Base-by-base conservation (phyloP, 2,797 vertebrate genomes). In the Tadarida brasiliensis region DNA sequence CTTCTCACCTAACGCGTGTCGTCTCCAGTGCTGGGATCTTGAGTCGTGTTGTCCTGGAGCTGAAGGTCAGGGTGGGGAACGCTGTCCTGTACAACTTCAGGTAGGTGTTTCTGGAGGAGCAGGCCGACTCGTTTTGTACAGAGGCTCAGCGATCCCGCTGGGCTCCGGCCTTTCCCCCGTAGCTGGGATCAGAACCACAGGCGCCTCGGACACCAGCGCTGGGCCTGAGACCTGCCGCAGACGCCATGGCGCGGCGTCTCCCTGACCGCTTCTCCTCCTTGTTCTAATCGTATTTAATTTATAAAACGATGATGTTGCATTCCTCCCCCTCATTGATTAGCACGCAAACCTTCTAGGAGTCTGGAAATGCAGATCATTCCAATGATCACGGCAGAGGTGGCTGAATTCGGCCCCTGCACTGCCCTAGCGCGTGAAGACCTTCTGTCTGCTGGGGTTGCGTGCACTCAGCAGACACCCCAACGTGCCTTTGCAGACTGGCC, bases 121-220 rank as follows among this genome's bases (percentile, higher is more conserved):
- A 54, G 10, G 20, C 10, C 5, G 15, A 15, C 16, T 33, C 2
- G 10, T 39, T 49, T 22, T 65, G 3, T n/a, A 47, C n/a, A 5
- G 16, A 74, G 24, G 17, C 14, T 0, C 9, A 16, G 5, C 30
- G 14, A 11, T 7, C 20, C 15, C 0, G 44, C 57, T 51, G n/a
- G 24, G 47, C 20, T 14, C 8, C 1, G 51, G 47, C n/a, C 12
- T 1, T 7, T 11, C 35, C 14, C 24, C 33, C 1, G 1, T 11
- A 0, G 1, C 17, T 0, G 8, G 49, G 68, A 0, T 0, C 7
- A 0, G 0, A 7, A 24, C 47, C 17, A 3, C 0, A 0, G 26
- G 54, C 26, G 39, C 20, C 59, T 35, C 26, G 15, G 20, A 65
- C 33, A n/a, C 54, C 11, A 28, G 11, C 5, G 0, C 7, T 24